These are phyloP conservation scores for Cataglyphis hispanica DNA, from an alignment of 1,140 invertebrate species.

Conservation along the genomic window DNA sequence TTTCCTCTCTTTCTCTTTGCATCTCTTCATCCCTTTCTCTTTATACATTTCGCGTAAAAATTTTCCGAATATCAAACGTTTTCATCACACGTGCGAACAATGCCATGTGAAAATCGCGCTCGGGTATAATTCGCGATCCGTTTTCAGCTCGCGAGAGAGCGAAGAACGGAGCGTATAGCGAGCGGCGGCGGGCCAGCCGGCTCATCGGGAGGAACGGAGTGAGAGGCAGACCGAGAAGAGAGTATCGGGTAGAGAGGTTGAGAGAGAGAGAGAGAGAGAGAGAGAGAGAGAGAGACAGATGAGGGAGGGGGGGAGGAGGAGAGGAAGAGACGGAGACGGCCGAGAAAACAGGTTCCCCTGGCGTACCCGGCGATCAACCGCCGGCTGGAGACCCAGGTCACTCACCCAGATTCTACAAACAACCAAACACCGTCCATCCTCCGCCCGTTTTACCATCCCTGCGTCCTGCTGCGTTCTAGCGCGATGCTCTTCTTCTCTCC, in stretches of 20 bases:
- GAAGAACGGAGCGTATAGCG: constrained; percentile 57
- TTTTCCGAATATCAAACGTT: constrained; percentile 40
- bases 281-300: constrained; percentile 60
- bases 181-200: constrained; percentile 34
- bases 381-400: constrained; percentile 79
- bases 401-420: constrained; percentile 85
- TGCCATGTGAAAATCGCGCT: constrained; percentile 62
- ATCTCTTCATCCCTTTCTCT: neutral
- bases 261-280: too few relatives aligned
- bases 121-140: constrained; percentile 50
- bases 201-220: constrained; percentile 58
- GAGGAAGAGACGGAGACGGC: constrained; percentile 66
- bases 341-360: constrained; percentile 76
- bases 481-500: constrained; percentile 7
- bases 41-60: neutral
- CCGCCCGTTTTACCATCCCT: constrained; percentile 39
- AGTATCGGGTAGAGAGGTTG: constrained; percentile 15
- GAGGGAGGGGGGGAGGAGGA: constrained; percentile 25
- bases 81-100: constrained; percentile 51
- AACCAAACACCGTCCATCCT: constrained; percentile 79
- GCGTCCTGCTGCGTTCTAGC: constrained; percentile 19
- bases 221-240: constrained; percentile 48
- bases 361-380: constrained; percentile 74
- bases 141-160: constrained; percentile 67
- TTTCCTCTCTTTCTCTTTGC: constrained; percentile 35